phyloP scores from a whole-genome alignment of 2,113 vertebrate species.

The Leptosomus discolor region DNA sequence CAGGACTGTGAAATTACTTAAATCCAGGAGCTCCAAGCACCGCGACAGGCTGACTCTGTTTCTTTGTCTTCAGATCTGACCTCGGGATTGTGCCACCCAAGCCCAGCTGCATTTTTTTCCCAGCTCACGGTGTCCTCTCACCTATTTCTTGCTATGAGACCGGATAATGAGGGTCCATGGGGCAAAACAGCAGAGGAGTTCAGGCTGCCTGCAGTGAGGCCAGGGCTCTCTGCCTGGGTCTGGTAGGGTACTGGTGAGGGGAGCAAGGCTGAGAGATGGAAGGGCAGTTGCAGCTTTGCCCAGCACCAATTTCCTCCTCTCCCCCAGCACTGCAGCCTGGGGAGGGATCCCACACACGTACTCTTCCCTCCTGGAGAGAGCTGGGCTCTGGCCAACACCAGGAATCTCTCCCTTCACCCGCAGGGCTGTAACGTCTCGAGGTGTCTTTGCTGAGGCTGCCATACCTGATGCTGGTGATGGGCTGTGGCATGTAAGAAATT shows the following conservation, averaged over 20 bases:
- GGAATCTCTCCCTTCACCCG: background rate
- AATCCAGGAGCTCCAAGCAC: background rate
- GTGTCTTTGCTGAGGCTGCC: background rate
- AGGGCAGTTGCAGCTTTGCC: background rate
- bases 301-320: background rate
- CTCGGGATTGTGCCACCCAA: background rate
- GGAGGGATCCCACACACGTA: background rate
- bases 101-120: background rate
- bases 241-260: accelerated
- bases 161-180: accelerated
- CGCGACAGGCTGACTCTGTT: accelerated
- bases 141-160: background rate
- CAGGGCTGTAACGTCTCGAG: background rate
- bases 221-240: background rate
- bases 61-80: background rate
- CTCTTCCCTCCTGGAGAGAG: background rate
- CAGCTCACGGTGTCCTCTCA: accelerated
- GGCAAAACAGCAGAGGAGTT: accelerated
- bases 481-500: background rate
- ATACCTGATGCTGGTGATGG: background rate
- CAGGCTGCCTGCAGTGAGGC: background rate
- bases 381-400: background rate
- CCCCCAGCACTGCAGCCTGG: background rate
- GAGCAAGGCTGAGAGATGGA: background rate
- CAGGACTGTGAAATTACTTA: background rate